Percentiles rank a stretch among this genome's conserved stretches.
Evolutionary conservation across 2,797 vertebrate species (phyloP).

Genomic region (Enteromius viviparus): DNA sequence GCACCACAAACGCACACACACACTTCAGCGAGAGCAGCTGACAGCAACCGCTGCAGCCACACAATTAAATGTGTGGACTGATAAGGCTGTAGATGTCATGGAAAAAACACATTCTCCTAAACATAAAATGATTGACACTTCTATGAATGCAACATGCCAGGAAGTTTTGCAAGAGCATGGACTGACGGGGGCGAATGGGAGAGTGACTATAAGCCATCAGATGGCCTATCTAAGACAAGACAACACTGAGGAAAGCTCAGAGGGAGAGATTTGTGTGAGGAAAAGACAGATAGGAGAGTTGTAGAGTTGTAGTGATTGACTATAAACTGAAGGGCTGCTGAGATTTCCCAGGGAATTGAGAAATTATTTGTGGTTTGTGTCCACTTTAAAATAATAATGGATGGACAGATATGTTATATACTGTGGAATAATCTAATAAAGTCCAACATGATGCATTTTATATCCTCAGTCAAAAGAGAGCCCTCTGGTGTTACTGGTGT

Average conservation of each 20-base stretch:
- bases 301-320: not conserved
- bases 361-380: slow-evolving; percentile 24
- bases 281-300: not conserved
- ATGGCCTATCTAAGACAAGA: slow-evolving; percentile 30
- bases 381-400: not conserved
- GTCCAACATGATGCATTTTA: not conserved
- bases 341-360: not conserved
- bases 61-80: slow-evolving; percentile 68
- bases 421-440: not conserved
- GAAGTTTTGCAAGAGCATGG: slow-evolving; percentile 51
- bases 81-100: slow-evolving; percentile 41
- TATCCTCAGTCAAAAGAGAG: slow-evolving; percentile 17
- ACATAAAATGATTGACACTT: slow-evolving; percentile 59
- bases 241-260: not conserved
- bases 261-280: not conserved
- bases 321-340: not conserved
- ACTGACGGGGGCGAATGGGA: slow-evolving; percentile 57
- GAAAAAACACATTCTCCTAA: slow-evolving; percentile 50
- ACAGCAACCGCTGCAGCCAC: slow-evolving; percentile 41
- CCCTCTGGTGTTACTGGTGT: slow-evolving; percentile 11
- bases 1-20: slow-evolving; percentile 42
- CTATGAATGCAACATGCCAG: slow-evolving; percentile 51
- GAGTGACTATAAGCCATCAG: slow-evolving; percentile 39
- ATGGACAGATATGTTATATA: not conserved
- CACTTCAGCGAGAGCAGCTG: not conserved